Conservation (phyloP, 2,797 vertebrate genomes). For the Nothura maculosa region DNA sequence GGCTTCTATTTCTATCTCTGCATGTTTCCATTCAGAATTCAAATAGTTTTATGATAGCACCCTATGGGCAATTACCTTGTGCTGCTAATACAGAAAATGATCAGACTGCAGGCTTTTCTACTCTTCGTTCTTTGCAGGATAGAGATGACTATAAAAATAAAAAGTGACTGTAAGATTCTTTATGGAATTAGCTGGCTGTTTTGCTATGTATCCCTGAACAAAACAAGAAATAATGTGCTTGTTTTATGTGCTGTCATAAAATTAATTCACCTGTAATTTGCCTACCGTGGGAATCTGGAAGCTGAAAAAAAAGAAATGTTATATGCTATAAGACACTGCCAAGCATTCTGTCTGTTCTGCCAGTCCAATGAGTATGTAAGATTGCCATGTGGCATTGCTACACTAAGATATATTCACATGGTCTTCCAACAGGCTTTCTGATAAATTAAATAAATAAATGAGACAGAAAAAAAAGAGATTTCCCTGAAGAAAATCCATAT, state of each 20-base stretch:
- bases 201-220: not conserved
- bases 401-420: not conserved
- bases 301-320: not conserved
- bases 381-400: not conserved
- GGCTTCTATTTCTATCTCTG: conserved; percentile 3
- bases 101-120: not conserved
- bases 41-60: not conserved
- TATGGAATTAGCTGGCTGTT: not conserved
- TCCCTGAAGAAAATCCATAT: conserved; percentile 7
- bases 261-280: not conserved
- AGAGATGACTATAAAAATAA: not conserved
- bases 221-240: not conserved
- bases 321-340: not conserved
- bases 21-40: not conserved
- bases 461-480: not conserved
- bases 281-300: not conserved
- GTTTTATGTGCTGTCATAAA: not conserved
- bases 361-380: not conserved
- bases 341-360: not conserved
- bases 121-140: not conserved
- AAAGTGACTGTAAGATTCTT: not conserved
- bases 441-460: not conserved
- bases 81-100: not conserved
- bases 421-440: not conserved
- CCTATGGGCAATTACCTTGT: not conserved